Conservation (phyloP, 1,140 invertebrate genomes). For the Atta cephalotes region DNA sequence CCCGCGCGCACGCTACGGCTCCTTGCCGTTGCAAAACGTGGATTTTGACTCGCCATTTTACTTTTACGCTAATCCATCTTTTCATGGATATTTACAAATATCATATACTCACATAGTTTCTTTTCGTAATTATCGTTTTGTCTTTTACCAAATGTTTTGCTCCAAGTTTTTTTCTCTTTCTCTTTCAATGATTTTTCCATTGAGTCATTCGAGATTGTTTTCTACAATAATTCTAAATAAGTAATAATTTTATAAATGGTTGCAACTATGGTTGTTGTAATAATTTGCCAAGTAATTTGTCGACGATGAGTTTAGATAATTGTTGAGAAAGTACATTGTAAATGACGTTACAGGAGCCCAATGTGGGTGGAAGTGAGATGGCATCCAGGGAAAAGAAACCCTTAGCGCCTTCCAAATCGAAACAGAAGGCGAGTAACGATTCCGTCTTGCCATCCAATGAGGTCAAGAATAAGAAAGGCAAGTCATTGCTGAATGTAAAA, state of each 20-base stretch:
- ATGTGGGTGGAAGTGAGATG: constrained; percentile 87
- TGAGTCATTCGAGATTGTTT: not conserved
- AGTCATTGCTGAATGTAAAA: constrained; percentile 76
- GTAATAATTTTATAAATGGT: not conserved
- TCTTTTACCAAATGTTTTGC: not conserved
- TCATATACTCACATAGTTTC: not conserved
- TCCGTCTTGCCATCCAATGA: constrained; percentile 78
- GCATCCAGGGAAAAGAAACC: constrained; percentile 87
- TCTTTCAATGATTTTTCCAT: not conserved
- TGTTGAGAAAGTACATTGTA: constrained; percentile 11
- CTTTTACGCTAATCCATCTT: constrained; percentile 6
- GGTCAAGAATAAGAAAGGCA: constrained; percentile 80
- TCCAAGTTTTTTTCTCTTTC: not conserved
- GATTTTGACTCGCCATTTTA: constrained; percentile 32
- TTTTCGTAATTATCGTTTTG: not conserved
- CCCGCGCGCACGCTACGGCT: not conserved
- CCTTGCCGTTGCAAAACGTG: constrained; percentile 7
- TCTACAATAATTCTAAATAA: no score
- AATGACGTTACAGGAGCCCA: constrained; percentile 83
- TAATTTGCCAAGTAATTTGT: not conserved
- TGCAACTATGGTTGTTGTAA: not conserved
- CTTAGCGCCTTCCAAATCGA: constrained; percentile 85
- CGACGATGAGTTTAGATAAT: not conserved
- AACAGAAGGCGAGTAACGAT: constrained; percentile 85
- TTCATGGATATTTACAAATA: not conserved